Evolutionary conservation across 1,140 invertebrate genomes (phyloP).

Genomic region (Eriocheir sinensis): DNA sequence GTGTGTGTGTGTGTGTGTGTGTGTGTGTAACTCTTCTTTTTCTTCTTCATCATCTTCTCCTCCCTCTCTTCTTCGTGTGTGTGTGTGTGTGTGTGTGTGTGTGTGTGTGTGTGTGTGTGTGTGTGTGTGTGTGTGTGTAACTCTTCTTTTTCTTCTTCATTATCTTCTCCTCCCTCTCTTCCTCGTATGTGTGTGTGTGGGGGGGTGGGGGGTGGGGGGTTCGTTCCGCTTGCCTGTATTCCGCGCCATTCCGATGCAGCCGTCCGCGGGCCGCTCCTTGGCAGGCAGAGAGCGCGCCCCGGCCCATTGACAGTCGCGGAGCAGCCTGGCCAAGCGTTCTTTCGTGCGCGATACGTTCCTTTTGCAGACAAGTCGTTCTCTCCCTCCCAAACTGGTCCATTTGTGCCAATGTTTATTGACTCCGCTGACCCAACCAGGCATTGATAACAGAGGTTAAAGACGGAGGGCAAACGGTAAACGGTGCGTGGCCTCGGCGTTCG

Average conservation of each 20-base stretch:
- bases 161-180: not conserved
- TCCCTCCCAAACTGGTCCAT: not conserved
- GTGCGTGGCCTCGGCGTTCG: too few species aligned
- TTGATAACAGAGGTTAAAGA: too few species aligned
- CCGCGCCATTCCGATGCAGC: not conserved
- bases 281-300: not conserved
- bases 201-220: not conserved
- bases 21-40: not conserved
- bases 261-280: not conserved
- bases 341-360: not conserved
- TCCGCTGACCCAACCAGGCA: too few species aligned
- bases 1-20: not conserved
- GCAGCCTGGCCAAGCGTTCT: not conserved
- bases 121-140: constrained; percentile 46
- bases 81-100: constrained; percentile 46
- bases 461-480: too few species aligned
- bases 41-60: too few species aligned
- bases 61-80: not conserved
- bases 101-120: constrained; percentile 52
- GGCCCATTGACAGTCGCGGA: not conserved
- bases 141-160: not conserved
- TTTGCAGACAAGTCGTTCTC: not conserved
- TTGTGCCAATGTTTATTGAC: constrained; percentile 34
- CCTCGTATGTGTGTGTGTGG: not conserved
- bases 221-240: not conserved